These are phyloP conservation scores for Pseudococcus jackbeardsleyi DNA, from an alignment of 2,888 invertebrate species.

Conservation along the genomic window DNA sequence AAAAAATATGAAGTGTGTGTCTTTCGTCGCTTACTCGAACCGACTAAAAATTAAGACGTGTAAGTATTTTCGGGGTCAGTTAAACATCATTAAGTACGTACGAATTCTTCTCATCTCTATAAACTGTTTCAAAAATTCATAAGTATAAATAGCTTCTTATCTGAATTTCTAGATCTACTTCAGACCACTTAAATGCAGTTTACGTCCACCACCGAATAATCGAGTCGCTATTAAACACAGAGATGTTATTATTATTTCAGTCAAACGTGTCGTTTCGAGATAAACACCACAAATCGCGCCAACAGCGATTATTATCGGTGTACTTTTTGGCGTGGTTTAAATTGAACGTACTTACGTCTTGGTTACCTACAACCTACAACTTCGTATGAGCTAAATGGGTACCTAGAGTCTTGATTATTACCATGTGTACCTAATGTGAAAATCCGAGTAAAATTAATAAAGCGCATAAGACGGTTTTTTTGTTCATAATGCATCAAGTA, in stretches of 20 bases:
- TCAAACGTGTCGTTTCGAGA: conserved; percentile 41
- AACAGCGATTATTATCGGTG: conserved; percentile 39
- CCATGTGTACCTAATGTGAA: too few relatives aligned
- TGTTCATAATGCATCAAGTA: too few relatives aligned
- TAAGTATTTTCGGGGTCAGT: conserved; percentile 47
- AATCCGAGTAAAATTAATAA: too few relatives aligned
- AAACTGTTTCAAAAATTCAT: conserved; percentile 26
- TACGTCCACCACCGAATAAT: conserved; percentile 28
- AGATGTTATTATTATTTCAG: conserved; percentile 38
- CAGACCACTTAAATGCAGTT: neutral
- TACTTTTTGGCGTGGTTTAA: conserved; percentile 17
- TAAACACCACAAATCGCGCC: conserved; percentile 48
- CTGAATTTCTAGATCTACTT: conserved; percentile 28
- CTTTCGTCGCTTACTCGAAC: neutral
- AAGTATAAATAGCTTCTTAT: conserved; percentile 44
- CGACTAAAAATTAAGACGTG: conserved; percentile 28
- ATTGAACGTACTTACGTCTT: neutral
- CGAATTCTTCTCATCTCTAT: conserved; percentile 17
- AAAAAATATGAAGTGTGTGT: neutral
- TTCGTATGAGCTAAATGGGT: neutral
- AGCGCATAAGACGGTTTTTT: too few relatives aligned
- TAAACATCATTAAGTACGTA: conserved; percentile 34
- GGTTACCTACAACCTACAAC: too few relatives aligned
- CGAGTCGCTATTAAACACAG: conserved; percentile 28
- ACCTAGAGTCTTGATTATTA: too few relatives aligned